These are phyloP conservation scores for Sebastes taczanowskii DNA, from an alignment of 2,797 vertebrate species.

Conservation along the genomic window DNA sequence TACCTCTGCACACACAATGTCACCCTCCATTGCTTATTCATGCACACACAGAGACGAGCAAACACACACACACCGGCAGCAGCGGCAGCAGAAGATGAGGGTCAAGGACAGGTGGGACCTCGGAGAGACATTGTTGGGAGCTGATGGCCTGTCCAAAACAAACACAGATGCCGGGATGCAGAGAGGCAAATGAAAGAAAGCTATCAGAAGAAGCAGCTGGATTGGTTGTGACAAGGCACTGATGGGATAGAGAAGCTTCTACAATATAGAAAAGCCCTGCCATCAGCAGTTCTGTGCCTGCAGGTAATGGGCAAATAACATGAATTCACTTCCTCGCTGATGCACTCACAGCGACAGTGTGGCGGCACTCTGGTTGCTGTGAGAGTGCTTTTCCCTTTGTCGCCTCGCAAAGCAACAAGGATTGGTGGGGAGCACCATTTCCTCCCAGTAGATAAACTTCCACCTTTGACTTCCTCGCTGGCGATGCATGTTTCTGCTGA, in stretches of 20 bases:
- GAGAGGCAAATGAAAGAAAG: conserved; percentile 56
- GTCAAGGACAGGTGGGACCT: conserved; percentile 67
- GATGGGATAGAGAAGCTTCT: conserved; percentile 62
- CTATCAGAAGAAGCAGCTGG: conserved; percentile 71
- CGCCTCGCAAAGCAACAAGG: conserved; percentile 22
- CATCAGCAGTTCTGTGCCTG: conserved; percentile 71
- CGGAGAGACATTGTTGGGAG: conserved; percentile 48
- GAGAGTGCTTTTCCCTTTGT: conserved; percentile 66
- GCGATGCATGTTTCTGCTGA: conserved; percentile 36
- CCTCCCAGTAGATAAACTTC: conserved; percentile 41
- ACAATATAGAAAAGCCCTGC: conserved; percentile 54
- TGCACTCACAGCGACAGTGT: conserved; percentile 40
- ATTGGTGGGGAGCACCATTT: background rate
- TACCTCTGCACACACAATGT: conserved; percentile 40
- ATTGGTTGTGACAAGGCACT: conserved; percentile 70
- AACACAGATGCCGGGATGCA: conserved; percentile 25
- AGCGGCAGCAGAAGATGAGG: conserved; percentile 38
- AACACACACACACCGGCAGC: conserved; percentile 2
- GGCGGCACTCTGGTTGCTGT: conserved; percentile 37
- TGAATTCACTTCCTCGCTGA: conserved; percentile 48
- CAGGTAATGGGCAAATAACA: conserved; percentile 66
- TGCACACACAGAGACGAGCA: background rate
- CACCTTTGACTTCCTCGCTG: conserved; percentile 21
- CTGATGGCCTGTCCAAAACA: conserved; percentile 58
- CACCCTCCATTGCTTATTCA: conserved; percentile 55